Conservation (phyloP, 53 echinoderm and acorn worm species). For the Crossaster papposus region DNA sequence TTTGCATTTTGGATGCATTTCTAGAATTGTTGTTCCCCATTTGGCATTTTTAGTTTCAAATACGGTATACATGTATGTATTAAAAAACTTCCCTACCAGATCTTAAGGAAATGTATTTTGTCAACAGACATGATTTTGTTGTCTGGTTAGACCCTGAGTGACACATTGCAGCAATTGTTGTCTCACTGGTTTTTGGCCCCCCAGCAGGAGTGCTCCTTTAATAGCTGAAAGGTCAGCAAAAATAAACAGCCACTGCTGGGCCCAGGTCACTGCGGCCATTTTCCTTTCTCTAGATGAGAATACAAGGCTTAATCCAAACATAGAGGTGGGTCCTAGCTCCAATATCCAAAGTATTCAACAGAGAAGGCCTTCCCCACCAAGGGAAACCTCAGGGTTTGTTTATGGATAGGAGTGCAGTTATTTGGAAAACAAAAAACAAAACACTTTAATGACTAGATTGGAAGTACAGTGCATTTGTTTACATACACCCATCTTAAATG, state of each 20-base stretch:
- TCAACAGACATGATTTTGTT: too few species aligned
- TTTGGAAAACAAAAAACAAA: not conserved
- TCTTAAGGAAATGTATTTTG: too few species aligned
- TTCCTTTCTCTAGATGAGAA: not conserved
- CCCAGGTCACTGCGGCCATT: conserved; percentile 11
- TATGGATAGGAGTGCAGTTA: not conserved
- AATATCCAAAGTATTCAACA: not conserved
- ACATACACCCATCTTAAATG: too few species aligned
- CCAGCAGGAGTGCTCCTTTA: conserved; percentile 23
- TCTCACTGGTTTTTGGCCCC: not conserved
- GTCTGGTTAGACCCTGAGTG: not conserved
- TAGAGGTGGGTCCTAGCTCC: too few species aligned
- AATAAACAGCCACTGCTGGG: conserved; percentile 24
- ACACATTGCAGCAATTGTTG: not conserved
- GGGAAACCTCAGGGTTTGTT: not conserved
- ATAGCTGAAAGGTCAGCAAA: conserved; percentile 28
- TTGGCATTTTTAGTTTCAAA: too few species aligned
- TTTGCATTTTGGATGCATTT: too few species aligned
- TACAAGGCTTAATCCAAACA: too few species aligned
- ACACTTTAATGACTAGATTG: not conserved
- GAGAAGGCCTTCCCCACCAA: not conserved
- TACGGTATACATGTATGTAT: too few species aligned
- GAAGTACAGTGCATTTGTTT: too few species aligned
- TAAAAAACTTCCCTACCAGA: too few species aligned
- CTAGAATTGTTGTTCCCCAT: too few species aligned